Percentiles rank a stretch among this genome's conserved stretches.
These are phyloP conservation scores for Episyrphus balteatus DNA, from an alignment of 1,140 invertebrate species.

Conservation along the genomic window DNA sequence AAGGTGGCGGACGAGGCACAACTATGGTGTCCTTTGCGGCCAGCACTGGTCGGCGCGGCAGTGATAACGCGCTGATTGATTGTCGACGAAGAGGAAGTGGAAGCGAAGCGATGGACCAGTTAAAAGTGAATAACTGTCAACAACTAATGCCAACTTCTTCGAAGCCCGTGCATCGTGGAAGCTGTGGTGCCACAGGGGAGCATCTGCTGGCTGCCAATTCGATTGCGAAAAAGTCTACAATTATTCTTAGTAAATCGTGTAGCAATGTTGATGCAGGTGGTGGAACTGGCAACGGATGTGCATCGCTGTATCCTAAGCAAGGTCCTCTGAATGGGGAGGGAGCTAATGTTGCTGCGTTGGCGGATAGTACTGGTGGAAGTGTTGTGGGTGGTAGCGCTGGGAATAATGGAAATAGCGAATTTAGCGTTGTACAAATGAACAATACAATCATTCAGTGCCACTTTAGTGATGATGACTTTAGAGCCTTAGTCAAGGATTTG, in stretches of 20 bases:
- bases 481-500: constrained; percentile 31
- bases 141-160: constrained; percentile 21
- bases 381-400: constrained; percentile 3
- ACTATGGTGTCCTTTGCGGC: no score
- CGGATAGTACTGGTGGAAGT: constrained; percentile 2
- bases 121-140: constrained; percentile 31
- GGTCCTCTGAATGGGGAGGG: constrained; percentile 8
- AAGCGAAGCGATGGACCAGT: constrained; percentile 22
- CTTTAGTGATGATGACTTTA: constrained; percentile 34
- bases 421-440: constrained; percentile 31
- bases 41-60: constrained; percentile 18
- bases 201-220: constrained; percentile 31
- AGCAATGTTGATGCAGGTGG: constrained; percentile 28
- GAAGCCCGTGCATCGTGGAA: constrained; percentile 28
- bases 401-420: constrained; percentile 30
- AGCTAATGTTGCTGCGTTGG: background rate
- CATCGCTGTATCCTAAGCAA: background rate
- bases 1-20: no score
- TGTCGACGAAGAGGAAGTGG: constrained; percentile 10
- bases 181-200: constrained; percentile 29
- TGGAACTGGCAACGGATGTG: background rate
- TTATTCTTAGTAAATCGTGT: constrained; percentile 33
- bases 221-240: constrained; percentile 30
- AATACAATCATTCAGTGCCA: constrained; percentile 36
- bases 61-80: constrained; percentile 21